Conservation (phyloP, 2,113 vertebrate genomes). For the Andinoacara biseriatus region DNA sequence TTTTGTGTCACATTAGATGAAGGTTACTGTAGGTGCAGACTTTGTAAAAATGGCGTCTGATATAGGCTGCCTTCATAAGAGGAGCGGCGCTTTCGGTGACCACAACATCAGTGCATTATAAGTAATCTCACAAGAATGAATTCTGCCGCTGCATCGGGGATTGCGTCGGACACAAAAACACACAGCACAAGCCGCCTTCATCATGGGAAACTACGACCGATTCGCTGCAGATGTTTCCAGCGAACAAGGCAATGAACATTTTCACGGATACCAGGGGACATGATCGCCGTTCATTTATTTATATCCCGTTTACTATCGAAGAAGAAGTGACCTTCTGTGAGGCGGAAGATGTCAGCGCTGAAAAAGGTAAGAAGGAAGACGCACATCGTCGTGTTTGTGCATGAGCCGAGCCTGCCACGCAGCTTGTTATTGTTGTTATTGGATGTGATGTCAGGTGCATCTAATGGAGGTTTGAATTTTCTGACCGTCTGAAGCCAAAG, state of each 20-base stretch:
- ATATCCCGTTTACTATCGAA: conserved; percentile 37
- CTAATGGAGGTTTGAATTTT: neutral
- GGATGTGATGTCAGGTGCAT: conserved; percentile 6
- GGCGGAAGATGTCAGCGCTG: conserved; percentile 72
- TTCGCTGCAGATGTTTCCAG: conserved; percentile 48
- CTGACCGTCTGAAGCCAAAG: neutral
- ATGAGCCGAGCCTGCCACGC: neutral
- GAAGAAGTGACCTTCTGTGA: conserved; percentile 68
- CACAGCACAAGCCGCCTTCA: conserved; percentile 31
- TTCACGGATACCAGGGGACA: conserved; percentile 46
- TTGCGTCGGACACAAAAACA: conserved; percentile 31
- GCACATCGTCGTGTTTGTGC: conserved; percentile 3
- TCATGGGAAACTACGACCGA: conserved; percentile 50
- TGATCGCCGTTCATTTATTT: conserved; percentile 39
- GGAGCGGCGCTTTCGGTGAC: conserved; percentile 43
- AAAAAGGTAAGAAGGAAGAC: conserved; percentile 61
- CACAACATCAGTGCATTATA: conserved; percentile 29
- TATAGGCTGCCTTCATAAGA: conserved; percentile 23
- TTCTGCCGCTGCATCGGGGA: conserved; percentile 32
- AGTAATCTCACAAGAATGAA: conserved; percentile 50
- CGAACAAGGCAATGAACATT: conserved; percentile 32
- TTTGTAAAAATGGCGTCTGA: conserved; percentile 72
- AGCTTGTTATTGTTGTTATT: conserved; percentile 17
- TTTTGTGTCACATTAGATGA: neutral
- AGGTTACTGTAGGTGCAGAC: conserved; percentile 26